Evolutionary conservation across 1,140 invertebrate species (phyloP).

Genomic region (Euwallacea fornicatus): DNA sequence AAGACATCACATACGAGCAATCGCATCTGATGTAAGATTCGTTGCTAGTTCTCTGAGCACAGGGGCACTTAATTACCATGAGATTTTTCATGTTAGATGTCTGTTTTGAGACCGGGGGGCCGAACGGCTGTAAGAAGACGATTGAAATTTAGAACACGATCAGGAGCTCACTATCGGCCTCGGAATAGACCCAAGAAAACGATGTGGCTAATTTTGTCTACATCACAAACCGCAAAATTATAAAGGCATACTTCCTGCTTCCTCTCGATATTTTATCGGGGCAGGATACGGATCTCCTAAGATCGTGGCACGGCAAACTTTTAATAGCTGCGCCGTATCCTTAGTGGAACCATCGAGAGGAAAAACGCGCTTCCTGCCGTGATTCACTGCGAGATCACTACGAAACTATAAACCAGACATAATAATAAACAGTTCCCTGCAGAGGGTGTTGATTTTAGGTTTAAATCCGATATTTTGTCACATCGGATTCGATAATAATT

Average conservation of each 20-base stretch:
- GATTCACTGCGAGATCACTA: neutral
- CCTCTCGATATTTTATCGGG: conserved; percentile 21
- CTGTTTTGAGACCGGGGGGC: no score
- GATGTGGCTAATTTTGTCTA: conserved; percentile 17
- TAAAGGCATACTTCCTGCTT: conserved; percentile 26
- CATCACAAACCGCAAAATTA: conserved; percentile 20
- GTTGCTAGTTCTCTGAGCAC: no score
- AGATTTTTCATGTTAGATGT: no score
- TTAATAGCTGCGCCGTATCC: conserved; percentile 21
- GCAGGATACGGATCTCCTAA: conserved; percentile 25
- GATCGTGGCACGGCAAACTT: conserved; percentile 10
- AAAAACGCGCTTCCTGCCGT: conserved; percentile 9
- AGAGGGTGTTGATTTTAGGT: no score
- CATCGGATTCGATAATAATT: no score
- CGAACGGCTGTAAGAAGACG: no score
- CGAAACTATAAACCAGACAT: no score
- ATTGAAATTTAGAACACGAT: neutral
- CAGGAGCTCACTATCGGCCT: neutral
- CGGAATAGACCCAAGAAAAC: conserved; percentile 8
- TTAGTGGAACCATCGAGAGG: conserved; percentile 4
- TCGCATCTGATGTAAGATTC: no score
- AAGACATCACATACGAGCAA: no score
- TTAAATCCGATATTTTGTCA: no score
- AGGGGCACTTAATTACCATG: no score
- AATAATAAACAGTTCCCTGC: no score